Percentiles rank a stretch among this genome's conserved stretches.
phyloP scores from a whole-genome alignment of 2,113 vertebrate genomes.

The Mohoua ochrocephala region DNA sequence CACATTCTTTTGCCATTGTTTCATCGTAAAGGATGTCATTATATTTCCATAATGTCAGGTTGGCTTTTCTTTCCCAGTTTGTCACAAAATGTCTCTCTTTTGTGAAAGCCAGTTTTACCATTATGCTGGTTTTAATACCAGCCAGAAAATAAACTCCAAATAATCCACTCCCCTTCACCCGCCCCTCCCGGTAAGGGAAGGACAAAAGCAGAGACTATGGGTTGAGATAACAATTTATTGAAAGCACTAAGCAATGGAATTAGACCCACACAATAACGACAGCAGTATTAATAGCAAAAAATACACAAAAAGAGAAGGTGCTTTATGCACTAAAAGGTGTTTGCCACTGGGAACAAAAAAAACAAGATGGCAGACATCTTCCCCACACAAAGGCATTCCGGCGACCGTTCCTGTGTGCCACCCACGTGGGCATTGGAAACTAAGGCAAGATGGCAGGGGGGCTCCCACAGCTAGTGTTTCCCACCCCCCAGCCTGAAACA shows the following conservation, averaged over 20 bases:
- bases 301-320: background rate
- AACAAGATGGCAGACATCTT: background rate
- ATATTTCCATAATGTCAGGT: background rate
- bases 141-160: background rate
- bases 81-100: background rate
- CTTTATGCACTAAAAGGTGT: background rate
- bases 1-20: background rate
- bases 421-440: rapidly evolving
- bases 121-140: background rate
- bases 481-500: background rate
- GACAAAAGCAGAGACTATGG: background rate
- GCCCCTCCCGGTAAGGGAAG: background rate
- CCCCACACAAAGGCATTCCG: background rate
- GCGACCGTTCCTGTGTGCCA: rapidly evolving
- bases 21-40: background rate
- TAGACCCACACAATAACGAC: background rate
- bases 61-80: background rate
- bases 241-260: background rate
- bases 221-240: background rate
- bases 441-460: background rate
- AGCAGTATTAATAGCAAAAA: background rate
- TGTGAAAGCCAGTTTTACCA: background rate
- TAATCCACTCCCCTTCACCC: background rate
- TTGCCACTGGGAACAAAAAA: background rate
- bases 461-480: rapidly evolving